phyloP scores from a whole-genome alignment of 1,140 invertebrate genomes.

The Trichonephila inaurata region DNA sequence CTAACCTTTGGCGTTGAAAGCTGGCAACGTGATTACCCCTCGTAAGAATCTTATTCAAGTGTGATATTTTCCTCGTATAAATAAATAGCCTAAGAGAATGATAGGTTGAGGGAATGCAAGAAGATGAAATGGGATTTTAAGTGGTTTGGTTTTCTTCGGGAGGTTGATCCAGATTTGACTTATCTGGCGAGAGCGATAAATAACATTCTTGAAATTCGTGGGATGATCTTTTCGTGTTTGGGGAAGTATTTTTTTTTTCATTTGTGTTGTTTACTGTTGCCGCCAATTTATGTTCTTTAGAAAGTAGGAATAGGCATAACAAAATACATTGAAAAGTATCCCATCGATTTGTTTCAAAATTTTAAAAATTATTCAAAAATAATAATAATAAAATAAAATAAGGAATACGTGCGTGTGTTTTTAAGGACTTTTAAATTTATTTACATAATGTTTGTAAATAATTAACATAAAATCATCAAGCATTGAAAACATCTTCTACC shows the following conservation, averaged over 20 bases:
- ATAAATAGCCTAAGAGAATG: slow-evolving; percentile 38
- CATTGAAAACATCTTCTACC: no score
- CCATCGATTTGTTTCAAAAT: no score
- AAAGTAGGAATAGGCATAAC: background rate
- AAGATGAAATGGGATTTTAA: slow-evolving; percentile 48
- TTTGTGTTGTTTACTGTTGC: background rate
- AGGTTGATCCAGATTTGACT: slow-evolving; percentile 22
- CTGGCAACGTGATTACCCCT: slow-evolving; percentile 44
- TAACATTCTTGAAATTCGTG: slow-evolving; percentile 17
- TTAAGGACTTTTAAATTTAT: no score
- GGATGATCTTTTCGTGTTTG: background rate
- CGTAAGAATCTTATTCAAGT: slow-evolving; percentile 50
- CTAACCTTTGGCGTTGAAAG: slow-evolving; percentile 35
- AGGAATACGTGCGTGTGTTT: no score
- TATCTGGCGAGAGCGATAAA: slow-evolving; percentile 2
- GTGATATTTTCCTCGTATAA: slow-evolving; percentile 59
- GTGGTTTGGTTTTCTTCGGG: slow-evolving; percentile 26
- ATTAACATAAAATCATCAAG: no score
- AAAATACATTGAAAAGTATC: background rate
- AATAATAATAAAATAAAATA: no score
- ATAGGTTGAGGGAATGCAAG: background rate
- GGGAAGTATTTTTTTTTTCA: background rate
- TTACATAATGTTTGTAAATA: no score
- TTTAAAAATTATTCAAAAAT: no score
- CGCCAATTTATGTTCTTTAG: background rate